phyloP scores from a whole-genome alignment of 2,888 invertebrate genomes.

The Invenusta paracnida region DNA sequence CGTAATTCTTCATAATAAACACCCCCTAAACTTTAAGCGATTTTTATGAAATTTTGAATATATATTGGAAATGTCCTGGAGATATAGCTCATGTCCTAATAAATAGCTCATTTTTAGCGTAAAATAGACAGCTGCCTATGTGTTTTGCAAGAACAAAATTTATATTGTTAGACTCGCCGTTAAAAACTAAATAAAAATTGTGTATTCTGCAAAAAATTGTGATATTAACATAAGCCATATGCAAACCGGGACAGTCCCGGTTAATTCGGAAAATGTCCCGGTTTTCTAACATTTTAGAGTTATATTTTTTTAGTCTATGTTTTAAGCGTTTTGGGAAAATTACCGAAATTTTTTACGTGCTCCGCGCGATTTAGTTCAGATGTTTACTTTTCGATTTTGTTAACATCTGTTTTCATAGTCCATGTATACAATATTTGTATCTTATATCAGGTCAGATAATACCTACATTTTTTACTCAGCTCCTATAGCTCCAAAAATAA shows the following conservation, averaged over 20 bases:
- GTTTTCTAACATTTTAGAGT: conserved; percentile 18
- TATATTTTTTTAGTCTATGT: conserved; percentile 19
- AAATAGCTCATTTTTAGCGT: too few species aligned
- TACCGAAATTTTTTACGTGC: neutral
- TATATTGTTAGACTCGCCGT: too few species aligned
- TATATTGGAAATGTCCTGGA: too few species aligned
- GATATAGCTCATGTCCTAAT: too few species aligned
- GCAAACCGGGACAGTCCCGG: neutral
- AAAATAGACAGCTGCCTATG: too few species aligned
- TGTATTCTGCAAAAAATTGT: too few species aligned
- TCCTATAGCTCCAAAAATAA: neutral
- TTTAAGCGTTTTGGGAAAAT: conserved; percentile 2
- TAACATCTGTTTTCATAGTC: neutral
- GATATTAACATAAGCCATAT: too few species aligned
- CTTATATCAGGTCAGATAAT: neutral
- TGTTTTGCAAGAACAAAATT: too few species aligned
- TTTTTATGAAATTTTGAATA: too few species aligned
- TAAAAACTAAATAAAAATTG: too few species aligned
- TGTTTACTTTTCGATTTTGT: neutral
- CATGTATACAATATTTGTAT: neutral
- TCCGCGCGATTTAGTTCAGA: neutral
- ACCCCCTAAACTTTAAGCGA: too few species aligned
- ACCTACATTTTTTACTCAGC: neutral
- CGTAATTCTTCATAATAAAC: too few species aligned
- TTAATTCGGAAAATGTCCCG: conserved; percentile 17